These are phyloP conservation scores for Actenoides hombroni DNA, from an alignment of 2,113 vertebrate species.

Conservation along the genomic window DNA sequence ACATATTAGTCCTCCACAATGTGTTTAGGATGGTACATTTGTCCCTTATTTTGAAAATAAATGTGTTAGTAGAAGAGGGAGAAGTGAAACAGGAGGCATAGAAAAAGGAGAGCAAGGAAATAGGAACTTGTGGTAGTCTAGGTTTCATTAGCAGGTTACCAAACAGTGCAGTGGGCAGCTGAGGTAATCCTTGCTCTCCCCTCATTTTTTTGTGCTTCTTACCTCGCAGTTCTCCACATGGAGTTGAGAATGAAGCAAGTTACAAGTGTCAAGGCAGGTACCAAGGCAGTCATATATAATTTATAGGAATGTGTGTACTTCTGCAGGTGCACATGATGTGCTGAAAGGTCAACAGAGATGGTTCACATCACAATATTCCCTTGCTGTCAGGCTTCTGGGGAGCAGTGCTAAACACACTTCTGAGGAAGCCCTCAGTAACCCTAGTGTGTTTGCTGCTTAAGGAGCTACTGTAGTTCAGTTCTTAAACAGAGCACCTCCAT, in stretches of 20 bases:
- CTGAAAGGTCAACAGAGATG: background rate
- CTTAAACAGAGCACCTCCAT: background rate
- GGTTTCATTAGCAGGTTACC: background rate
- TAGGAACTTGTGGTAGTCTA: background rate
- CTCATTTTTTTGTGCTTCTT: background rate
- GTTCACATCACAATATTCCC: background rate
- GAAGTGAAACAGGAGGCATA: background rate
- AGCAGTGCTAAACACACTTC: background rate
- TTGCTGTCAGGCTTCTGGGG: background rate
- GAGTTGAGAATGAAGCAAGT: background rate
- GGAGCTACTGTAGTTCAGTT: background rate
- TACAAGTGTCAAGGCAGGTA: background rate
- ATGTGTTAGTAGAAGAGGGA: rapidly evolving
- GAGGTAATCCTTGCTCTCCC: rapidly evolving
- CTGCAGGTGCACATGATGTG: background rate
- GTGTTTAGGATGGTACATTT: background rate
- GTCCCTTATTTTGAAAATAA: background rate
- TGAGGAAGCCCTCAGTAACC: background rate
- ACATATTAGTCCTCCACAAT: background rate
- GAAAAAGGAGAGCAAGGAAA: background rate
- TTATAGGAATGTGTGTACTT: background rate
- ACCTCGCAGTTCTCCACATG: background rate
- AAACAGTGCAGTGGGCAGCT: rapidly evolving
- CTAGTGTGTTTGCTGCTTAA: background rate
- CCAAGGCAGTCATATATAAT: background rate